Evolutionary conservation across 1,140 invertebrate genomes (phyloP), one percentile per base, ranked within the genome.

Genomic region (Drosophila santomea): DNA sequence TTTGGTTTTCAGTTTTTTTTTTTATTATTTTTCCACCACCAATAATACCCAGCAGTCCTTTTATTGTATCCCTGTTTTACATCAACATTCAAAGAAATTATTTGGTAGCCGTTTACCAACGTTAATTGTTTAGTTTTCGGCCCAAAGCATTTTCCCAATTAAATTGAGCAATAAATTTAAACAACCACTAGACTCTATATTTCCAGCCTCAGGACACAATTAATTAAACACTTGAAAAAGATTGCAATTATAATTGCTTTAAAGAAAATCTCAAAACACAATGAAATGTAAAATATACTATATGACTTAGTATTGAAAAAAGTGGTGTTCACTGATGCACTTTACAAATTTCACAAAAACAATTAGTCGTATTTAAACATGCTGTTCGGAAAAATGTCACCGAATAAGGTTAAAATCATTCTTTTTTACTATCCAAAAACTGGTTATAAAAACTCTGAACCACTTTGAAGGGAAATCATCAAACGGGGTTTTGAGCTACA

Each of bases 101-200:
- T 66, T 39, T 56, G 68, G 20, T 68, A 38, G 38, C 45, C n/a
- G 59, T 36, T 64, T 47, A 28, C 4, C 38, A 59, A 64, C 20
- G 59, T 28, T 68, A 68, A 68, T 68, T 52, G 64, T 51, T 66
- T 23, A 38, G 61, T 20, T 20, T 41, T 44, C 11, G 38, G 20
- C 72, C 72, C 38, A 14, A 3, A 79, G 72, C 83, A 83, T 78
- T 88, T 79, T 39, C 50, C 48, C 56, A 88, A 88, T 88, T 67
- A 76, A 79, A 86, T 88, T 88, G 82, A 86, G 83, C 82, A 25
- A 88, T 88, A 82, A 82, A 86, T 88, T 71, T 56, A 86, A 86
- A 76, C 59, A 78, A 76, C 76, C 76, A 69, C 64, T 66, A 72
- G 66, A 35, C 57, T 52, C 58, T 64, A 55, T 45, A 72, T 66